Percentiles rank a stretch among this genome's conserved stretches.
Conservation (phyloP, 2,888 invertebrate species). For the Napeogenes inachia region DNA sequence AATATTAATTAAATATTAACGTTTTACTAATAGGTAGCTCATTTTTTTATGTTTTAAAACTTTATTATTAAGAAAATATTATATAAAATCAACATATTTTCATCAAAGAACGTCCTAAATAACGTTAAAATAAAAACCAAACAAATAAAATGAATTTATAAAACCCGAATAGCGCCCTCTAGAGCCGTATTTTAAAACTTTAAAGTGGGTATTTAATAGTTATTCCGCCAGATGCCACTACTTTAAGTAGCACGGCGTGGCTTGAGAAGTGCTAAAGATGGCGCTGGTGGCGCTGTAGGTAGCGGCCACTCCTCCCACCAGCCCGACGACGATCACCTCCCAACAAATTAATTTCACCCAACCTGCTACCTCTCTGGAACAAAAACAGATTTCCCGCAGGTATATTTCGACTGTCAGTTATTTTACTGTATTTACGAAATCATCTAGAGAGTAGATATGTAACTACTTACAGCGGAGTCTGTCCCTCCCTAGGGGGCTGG, state of each 20-base stretch:
- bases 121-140: background rate
- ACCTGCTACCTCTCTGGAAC: slow-evolving; percentile 74
- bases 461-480: slow-evolving; percentile 48
- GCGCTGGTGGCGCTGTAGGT: slow-evolving; percentile 79
- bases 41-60: no score
- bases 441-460: background rate
- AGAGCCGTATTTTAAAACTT: background rate
- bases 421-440: background rate
- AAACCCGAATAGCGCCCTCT: background rate
- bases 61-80: no score
- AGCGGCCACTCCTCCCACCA: slow-evolving; percentile 77
- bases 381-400: no score
- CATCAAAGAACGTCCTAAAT: no score
- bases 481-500: slow-evolving; percentile 54
- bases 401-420: background rate
- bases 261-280: slow-evolving; percentile 71
- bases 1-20: no score
- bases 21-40: no score
- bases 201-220: background rate
- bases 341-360: slow-evolving; percentile 79
- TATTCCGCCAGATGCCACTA: slow-evolving; percentile 25
- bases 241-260: slow-evolving; percentile 58
- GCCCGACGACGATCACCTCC: slow-evolving; percentile 78
- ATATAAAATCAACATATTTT: no score
- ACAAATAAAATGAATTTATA: background rate